phyloP scores from a whole-genome alignment of 1,140 invertebrate species.

The Diuraphis noxia region DNA sequence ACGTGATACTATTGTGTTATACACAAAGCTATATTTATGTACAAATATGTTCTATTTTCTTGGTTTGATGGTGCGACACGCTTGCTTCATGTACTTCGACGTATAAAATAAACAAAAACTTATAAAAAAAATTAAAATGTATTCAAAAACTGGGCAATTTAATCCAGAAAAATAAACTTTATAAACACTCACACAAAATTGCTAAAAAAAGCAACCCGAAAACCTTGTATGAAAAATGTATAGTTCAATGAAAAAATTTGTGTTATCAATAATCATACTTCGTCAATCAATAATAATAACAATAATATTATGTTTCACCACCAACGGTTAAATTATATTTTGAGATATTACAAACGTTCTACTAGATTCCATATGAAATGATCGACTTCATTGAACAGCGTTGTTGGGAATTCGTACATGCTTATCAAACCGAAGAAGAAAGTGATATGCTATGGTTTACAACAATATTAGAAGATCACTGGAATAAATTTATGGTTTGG shows the following conservation, averaged over 20 bases:
- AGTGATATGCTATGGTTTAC: conserved; percentile 8
- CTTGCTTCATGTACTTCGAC: not conserved
- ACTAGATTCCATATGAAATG: conserved; percentile 25
- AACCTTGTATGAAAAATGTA: not conserved
- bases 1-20: not conserved
- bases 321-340: not conserved
- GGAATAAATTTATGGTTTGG: conserved; percentile 16
- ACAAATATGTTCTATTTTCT: not conserved
- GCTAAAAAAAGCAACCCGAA: not conserved
- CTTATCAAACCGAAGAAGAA: not conserved
- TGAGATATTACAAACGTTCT: not conserved
- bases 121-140: not conserved
- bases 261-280: not conserved
- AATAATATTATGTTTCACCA: not conserved
- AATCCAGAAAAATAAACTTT: not conserved
- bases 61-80: not conserved
- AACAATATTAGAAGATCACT: not conserved
- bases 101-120: conserved; percentile 5
- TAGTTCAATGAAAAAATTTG: too few relatives aligned
- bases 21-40: not conserved
- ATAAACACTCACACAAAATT: not conserved
- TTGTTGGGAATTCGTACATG: conserved; percentile 27
- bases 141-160: not conserved
- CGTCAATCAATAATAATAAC: not conserved
- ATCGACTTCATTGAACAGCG: conserved; percentile 39